A percentile compares a stretch with the other conserved stretches of the same genome.
phyloP scores from a whole-genome alignment of 2,113 vertebrate genomes.

The Platysteira castanea region DNA sequence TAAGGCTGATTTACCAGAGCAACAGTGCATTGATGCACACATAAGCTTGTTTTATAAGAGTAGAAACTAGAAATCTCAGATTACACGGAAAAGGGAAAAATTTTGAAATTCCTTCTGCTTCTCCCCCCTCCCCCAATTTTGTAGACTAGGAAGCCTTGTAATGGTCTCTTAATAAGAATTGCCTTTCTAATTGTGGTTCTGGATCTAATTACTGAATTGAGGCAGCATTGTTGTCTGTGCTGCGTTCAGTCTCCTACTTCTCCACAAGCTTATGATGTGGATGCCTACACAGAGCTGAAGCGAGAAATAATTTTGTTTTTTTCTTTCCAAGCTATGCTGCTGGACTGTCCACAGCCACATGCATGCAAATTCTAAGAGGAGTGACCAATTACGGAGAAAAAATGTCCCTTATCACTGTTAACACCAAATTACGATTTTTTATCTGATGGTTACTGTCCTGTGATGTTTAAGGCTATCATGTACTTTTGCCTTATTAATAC shows the following conservation, averaged over 20 bases:
- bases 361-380: background rate
- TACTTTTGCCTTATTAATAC: background rate
- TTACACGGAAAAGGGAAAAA: background rate
- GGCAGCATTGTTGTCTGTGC: background rate
- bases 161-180: background rate
- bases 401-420: background rate
- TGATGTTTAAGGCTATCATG: background rate
- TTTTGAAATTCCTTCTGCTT: background rate
- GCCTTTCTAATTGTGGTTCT: background rate
- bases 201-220: background rate
- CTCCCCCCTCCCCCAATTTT: background rate
- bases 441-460: background rate
- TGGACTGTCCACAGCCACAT: background rate
- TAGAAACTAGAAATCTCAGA: background rate
- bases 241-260: background rate
- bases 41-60: background rate
- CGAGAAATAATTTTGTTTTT: background rate
- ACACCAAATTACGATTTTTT: background rate
- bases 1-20: constrained; percentile 29
- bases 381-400: background rate
- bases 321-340: background rate
- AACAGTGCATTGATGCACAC: background rate
- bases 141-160: background rate
- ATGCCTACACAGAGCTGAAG: background rate
- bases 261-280: background rate